Evolutionary conservation across 2,888 invertebrate species (phyloP), one percentile per base, ranked within the genome.

Genomic region (Clistopyga incitator): DNA sequence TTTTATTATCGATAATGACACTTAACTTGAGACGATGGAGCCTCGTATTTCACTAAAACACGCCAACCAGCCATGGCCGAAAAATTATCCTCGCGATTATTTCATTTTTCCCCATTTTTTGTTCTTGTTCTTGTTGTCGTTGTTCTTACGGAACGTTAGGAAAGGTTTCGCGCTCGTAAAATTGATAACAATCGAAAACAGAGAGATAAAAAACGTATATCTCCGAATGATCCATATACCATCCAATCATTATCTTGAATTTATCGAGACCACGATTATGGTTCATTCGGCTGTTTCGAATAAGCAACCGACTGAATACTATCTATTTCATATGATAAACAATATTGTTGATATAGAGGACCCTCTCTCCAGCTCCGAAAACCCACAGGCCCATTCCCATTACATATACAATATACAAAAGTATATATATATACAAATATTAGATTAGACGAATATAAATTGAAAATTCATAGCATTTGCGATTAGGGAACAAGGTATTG

Each of bases 231-330:
- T 20, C 61, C 47, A 25, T 70, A 25, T 70, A 38, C 56, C 29
- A 67, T 59, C 77, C 23, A 54, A 47, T 38, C 47, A 50, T 50
- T 34, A 42, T 68, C 42, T 52, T 54, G 38, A 64, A 71, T 59
- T 68, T 18, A 52, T 64, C 70, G 18, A n/a, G n/a, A n/a, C n/a
- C n/a, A 72, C 61, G 64, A 81, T 81, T 86, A 34, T 70, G 78
- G 85, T 84, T 87, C 72, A 83, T 85, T 86, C 86, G 83, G 86
- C 84, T 87, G 42, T 82, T 86, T 88, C 86, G 84, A 87, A 87
- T 86, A 89, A 88, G 87, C 82, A 86, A 90, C 88, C 86, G 89
- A 90, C 90, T 90, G 90, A 87, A 87, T 85, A 87, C 84, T 88
- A 84, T n/a, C n/a, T 89, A 88, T 84, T 89, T 84, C 86, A 87